These are phyloP conservation scores for Zophobas morio DNA, from an alignment of 1,140 invertebrate species.

Conservation along the genomic window DNA sequence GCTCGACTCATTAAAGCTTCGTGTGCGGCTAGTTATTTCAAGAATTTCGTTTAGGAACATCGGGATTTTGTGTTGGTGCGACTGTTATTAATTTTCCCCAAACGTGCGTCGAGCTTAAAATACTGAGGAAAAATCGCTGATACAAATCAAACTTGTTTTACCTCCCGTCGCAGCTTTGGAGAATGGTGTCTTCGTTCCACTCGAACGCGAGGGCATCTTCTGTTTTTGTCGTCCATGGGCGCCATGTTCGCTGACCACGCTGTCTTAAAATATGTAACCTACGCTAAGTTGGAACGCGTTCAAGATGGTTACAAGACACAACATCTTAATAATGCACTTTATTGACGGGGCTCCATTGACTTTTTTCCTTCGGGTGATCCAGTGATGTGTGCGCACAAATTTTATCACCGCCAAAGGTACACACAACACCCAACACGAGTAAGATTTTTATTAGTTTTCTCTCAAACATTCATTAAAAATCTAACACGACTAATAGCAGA, in stretches of 20 bases:
- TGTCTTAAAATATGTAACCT: slow-evolving; percentile 58
- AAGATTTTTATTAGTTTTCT: slow-evolving; percentile 39
- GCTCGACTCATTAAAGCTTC: slow-evolving; percentile 34
- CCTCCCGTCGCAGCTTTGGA: slow-evolving; percentile 49
- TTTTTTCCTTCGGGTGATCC: slow-evolving; percentile 20
- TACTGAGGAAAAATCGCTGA: slow-evolving; percentile 12
- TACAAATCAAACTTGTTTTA: slow-evolving; percentile 60
- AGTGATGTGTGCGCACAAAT: slow-evolving; percentile 43
- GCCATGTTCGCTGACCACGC: slow-evolving; percentile 54
- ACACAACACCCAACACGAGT: slow-evolving; percentile 48
- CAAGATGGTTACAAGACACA: slow-evolving; percentile 50
- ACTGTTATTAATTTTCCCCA: slow-evolving; percentile 37
- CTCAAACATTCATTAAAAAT: background rate
- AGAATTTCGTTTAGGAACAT: slow-evolving; percentile 29
- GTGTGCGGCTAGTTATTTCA: slow-evolving; percentile 43
- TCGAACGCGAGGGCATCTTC: slow-evolving; percentile 41
- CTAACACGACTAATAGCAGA: no score
- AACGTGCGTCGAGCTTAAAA: background rate
- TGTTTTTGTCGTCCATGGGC: slow-evolving; percentile 28
- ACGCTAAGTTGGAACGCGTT: slow-evolving; percentile 54
- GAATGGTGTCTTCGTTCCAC: slow-evolving; percentile 37
- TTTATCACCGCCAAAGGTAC: slow-evolving; percentile 14
- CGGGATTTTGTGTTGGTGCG: slow-evolving; percentile 14
- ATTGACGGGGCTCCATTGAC: slow-evolving; percentile 32
- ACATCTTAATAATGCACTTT: slow-evolving; percentile 57